Evolutionary conservation across 2,797 vertebrate genomes (phyloP).

Genomic region (Lateolabrax maculatus): DNA sequence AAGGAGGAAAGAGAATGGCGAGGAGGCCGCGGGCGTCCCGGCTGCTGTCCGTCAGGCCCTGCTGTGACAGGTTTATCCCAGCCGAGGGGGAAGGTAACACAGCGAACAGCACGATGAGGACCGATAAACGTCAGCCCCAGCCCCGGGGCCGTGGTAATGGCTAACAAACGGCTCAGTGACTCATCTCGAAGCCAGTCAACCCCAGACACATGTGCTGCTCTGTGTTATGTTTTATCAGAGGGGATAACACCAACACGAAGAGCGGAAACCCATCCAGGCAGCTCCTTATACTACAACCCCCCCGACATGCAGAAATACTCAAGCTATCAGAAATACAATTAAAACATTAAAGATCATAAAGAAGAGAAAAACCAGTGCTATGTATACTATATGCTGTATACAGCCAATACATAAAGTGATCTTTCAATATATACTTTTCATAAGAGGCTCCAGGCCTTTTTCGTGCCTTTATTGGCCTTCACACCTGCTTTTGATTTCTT

Average conservation of each 20-base stretch:
- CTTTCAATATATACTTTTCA: neutral
- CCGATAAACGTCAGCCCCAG: slow-evolving; percentile 73
- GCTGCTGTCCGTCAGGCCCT: slow-evolving; percentile 62
- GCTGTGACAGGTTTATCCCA: slow-evolving; percentile 76
- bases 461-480: neutral
- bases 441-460: neutral
- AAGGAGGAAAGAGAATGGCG: slow-evolving; percentile 17
- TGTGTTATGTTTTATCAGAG: slow-evolving; percentile 36
- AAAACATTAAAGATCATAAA: too few species aligned
- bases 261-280: slow-evolving; percentile 25
- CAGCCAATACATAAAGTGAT: neutral
- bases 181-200: slow-evolving; percentile 59
- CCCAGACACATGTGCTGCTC: slow-evolving; percentile 50
- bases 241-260: slow-evolving; percentile 10
- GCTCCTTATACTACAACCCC: slow-evolving; percentile 1
- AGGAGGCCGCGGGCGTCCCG: slow-evolving; percentile 32
- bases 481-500: neutral
- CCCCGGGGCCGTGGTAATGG: slow-evolving; percentile 53
- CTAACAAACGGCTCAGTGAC: slow-evolving; percentile 72
- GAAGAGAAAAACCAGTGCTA: neutral
- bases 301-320: slow-evolving; percentile 17
- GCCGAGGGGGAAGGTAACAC: slow-evolving; percentile 61
- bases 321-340: too few species aligned
- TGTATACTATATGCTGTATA: neutral
- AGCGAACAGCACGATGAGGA: slow-evolving; percentile 60